Conservation (phyloP, 2,888 invertebrate species). For the Acanthacorydalis orientalis region DNA sequence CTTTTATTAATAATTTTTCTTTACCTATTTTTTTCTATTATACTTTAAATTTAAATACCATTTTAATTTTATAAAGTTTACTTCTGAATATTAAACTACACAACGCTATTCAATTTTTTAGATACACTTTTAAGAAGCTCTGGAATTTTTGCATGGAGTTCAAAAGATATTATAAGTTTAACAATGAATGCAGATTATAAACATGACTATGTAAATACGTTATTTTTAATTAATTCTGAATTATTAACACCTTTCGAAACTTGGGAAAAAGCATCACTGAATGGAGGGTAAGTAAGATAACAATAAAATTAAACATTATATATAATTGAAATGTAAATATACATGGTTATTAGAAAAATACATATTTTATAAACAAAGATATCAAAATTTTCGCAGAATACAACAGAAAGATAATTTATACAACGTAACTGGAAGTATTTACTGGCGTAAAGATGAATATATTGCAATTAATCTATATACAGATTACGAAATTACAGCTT, state of each 20-base stretch:
- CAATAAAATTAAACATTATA: no score
- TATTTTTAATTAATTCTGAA: slow-evolving; percentile 26
- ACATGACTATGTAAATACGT: slow-evolving; percentile 29
- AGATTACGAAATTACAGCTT: slow-evolving; percentile 27
- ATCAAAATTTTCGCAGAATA: slow-evolving; percentile 23
- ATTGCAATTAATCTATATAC: slow-evolving; percentile 36
- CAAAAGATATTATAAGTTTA: slow-evolving; percentile 41
- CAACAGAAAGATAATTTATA: slow-evolving; percentile 31
- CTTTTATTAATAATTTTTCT: no score
- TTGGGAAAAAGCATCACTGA: slow-evolving; percentile 35
- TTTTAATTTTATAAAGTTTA: background rate
- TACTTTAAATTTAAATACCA: no score
- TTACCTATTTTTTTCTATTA: no score
- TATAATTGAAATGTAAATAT: no score
- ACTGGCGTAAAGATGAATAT: slow-evolving; percentile 42
- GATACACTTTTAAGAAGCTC: slow-evolving; percentile 1
- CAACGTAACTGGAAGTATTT: slow-evolving; percentile 31
- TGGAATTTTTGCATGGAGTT: slow-evolving; percentile 51
- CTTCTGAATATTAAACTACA: background rate
- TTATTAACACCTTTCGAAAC: slow-evolving; percentile 38
- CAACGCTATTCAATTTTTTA: background rate
- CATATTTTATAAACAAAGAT: no score
- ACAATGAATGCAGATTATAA: slow-evolving; percentile 41
- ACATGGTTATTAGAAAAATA: background rate
- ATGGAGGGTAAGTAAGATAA: slow-evolving; percentile 26